Evolutionary conservation across 2,888 invertebrate genomes (phyloP).

Genomic region (Hyppa rectilinea): DNA sequence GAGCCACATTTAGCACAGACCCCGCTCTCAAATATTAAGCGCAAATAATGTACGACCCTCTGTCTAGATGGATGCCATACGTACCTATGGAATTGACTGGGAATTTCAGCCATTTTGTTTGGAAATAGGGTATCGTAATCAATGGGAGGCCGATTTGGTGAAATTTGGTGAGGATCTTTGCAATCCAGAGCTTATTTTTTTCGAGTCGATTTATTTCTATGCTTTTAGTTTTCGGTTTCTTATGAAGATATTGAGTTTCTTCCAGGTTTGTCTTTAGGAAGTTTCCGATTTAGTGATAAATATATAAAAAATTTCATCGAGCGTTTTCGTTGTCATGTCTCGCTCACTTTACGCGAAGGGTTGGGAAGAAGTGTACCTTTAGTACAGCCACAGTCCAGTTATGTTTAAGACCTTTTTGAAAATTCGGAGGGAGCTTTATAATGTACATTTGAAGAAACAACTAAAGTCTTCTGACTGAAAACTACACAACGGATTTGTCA

Average conservation of each 20-base stretch:
- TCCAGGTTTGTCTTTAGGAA: neutral
- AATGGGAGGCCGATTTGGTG: neutral
- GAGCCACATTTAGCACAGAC: neutral
- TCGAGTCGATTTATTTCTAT: neutral
- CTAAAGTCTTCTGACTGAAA: too few species aligned
- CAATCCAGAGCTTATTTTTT: neutral
- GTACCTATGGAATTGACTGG: slow-evolving; percentile 17
- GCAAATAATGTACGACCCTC: slow-evolving; percentile 22
- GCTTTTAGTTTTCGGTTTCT: neutral
- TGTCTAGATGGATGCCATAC: slow-evolving; percentile 39
- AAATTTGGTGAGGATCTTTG: slow-evolving; percentile 3
- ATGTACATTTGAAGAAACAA: too few species aligned
- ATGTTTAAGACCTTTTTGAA: too few species aligned
- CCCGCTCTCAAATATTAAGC: slow-evolving; percentile 24
- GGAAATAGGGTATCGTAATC: slow-evolving; percentile 18
- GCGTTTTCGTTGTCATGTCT: too few species aligned
- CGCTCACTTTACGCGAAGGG: too few species aligned
- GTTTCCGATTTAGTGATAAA: neutral
- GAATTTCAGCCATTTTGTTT: slow-evolving; percentile 37
- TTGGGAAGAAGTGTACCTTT: too few species aligned
- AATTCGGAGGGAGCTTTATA: too few species aligned
- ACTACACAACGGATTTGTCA: too few species aligned
- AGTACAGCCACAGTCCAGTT: too few species aligned
- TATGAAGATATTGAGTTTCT: neutral
- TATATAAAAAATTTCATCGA: too few species aligned